phyloP scores from a whole-genome alignment of 2,797 vertebrate species.

The Ataeniobius toweri region DNA sequence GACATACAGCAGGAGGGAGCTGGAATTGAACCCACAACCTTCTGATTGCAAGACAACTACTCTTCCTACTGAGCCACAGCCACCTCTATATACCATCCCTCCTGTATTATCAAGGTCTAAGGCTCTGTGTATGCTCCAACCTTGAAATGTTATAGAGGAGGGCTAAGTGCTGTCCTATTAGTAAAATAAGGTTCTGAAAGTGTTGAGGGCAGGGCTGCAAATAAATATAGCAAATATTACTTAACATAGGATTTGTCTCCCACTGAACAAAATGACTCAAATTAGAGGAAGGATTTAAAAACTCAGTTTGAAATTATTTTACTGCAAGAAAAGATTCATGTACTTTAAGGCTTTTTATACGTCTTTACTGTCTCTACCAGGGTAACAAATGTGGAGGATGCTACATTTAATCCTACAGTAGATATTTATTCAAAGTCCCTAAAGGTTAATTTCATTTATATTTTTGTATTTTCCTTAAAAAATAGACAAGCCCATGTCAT shows the following conservation, averaged over 20 bases:
- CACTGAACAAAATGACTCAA: neutral
- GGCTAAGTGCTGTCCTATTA: too few species aligned
- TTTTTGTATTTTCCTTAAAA: neutral
- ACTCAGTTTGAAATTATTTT: neutral
- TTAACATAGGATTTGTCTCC: neutral
- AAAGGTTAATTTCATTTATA: neutral
- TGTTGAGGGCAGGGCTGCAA: neutral
- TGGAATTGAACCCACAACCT: too few species aligned
- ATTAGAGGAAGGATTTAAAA: neutral
- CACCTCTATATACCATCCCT: too few species aligned
- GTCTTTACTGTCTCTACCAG: neutral
- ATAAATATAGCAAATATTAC: neutral
- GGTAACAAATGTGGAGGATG: neutral
- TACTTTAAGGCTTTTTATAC: neutral
- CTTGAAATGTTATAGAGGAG: too few species aligned
- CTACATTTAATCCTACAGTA: neutral
- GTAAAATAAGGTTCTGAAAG: neutral
- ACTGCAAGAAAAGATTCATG: neutral
- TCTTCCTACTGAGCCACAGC: too few species aligned
- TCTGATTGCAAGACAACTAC: too few species aligned
- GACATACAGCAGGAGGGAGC: too few species aligned
- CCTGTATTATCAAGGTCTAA: too few species aligned
- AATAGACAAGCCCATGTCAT: neutral
- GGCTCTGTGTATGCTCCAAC: too few species aligned
- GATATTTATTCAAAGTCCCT: neutral